Percentiles rank a stretch among this genome's conserved stretches.
Evolutionary conservation across 2,113 vertebrate species (phyloP).

Genomic region (Lanius collurio): DNA sequence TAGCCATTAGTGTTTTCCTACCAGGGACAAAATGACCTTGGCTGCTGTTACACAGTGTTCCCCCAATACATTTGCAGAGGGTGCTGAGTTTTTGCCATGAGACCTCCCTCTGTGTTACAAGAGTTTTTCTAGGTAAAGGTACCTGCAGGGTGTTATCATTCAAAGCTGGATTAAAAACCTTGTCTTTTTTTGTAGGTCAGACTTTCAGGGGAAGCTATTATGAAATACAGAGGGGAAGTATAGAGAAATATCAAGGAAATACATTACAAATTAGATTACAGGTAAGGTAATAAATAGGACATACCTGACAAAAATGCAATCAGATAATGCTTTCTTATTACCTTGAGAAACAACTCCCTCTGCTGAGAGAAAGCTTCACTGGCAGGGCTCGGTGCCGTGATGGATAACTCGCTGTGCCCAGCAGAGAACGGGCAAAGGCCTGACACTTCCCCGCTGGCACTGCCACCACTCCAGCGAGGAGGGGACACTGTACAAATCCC

Average conservation of each 20-base stretch:
- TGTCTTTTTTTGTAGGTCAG: neutral
- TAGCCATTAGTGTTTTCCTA: neutral
- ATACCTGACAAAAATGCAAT: constrained; percentile 54
- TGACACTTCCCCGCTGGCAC: neutral
- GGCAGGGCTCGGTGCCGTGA: neutral
- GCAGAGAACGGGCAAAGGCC: neutral
- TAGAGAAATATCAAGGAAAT: constrained; percentile 28
- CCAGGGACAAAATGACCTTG: neutral
- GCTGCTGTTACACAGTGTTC: neutral
- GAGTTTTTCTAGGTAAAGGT: neutral
- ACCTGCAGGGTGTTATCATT: neutral
- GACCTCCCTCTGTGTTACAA: neutral
- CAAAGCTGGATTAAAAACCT: constrained; percentile 28
- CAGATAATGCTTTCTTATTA: constrained; percentile 54
- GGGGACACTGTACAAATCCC: neutral
- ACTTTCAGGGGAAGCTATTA: neutral
- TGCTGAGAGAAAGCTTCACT: constrained; percentile 62
- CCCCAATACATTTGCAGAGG: neutral
- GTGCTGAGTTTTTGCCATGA: neutral
- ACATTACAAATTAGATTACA: constrained; percentile 60
- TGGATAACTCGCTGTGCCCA: neutral
- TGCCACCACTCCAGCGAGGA: neutral
- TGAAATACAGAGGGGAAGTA: neutral
- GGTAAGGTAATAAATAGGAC: constrained; percentile 51
- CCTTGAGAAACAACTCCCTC: constrained; percentile 72